Percentiles rank a stretch among this genome's conserved stretches.
Evolutionary conservation across 2,888 invertebrate genomes (phyloP).

Genomic region (Atethmia centrago): DNA sequence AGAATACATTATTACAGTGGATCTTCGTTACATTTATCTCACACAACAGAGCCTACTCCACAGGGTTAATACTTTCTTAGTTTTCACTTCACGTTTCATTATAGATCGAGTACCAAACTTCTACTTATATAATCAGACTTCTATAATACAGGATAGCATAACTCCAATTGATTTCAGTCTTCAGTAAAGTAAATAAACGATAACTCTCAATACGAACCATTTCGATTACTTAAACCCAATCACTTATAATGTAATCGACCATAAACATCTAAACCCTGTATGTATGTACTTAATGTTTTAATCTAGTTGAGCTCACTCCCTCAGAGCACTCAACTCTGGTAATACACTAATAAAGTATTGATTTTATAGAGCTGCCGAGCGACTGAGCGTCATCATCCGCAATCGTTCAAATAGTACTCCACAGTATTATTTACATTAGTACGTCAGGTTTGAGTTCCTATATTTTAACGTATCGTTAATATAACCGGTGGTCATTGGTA

Average conservation of each 20-base stretch:
- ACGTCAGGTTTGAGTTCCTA: background rate
- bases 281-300: constrained; percentile 20
- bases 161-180: background rate
- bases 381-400: constrained; percentile 6
- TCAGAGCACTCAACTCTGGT: background rate
- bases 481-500: background rate
- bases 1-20: too few species aligned
- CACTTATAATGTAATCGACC: constrained; percentile 3
- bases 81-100: too few species aligned
- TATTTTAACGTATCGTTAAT: background rate
- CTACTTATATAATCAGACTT: too few species aligned
- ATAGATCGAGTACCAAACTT: too few species aligned
- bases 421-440: background rate
- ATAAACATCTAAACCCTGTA: background rate
- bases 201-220: background rate
- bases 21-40: too few species aligned
- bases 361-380: constrained; percentile 39
- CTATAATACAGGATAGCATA: background rate
- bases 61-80: too few species aligned
- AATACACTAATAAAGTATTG: constrained; percentile 46
- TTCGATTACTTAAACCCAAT: constrained; percentile 24
- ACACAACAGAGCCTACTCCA: too few species aligned
- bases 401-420: constrained; percentile 20
- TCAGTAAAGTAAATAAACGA: background rate
- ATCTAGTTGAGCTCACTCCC: background rate